These are phyloP conservation scores for Tapirus indicus DNA, from an alignment of 2,797 vertebrate genomes.

Conservation along the genomic window DNA sequence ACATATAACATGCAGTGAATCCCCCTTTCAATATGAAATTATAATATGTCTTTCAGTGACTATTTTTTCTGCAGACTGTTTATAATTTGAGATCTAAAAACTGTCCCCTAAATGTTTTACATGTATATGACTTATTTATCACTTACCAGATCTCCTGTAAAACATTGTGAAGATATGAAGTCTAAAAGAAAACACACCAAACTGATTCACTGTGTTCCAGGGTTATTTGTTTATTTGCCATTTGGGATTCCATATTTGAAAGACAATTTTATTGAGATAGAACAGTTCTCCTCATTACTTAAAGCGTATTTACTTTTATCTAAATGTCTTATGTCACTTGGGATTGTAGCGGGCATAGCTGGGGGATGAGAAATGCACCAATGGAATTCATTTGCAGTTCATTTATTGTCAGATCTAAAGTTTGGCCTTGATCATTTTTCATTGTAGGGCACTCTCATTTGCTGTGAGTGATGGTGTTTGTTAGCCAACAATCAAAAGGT, in stretches of 20 bases:
- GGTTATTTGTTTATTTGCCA: slow-evolving; percentile 31
- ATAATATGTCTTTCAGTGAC: not conserved
- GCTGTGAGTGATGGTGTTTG: slow-evolving; percentile 45
- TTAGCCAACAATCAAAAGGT: slow-evolving; percentile 56
- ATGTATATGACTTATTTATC: not conserved
- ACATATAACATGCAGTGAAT: not conserved
- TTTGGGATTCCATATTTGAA: slow-evolving; percentile 31
- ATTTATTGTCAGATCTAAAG: slow-evolving; percentile 16
- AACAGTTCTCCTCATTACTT: slow-evolving; percentile 7
- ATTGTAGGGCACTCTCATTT: slow-evolving; percentile 56
- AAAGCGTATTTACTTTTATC: not conserved
- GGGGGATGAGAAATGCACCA: not conserved
- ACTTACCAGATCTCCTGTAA: not conserved
- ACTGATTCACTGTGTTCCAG: not conserved
- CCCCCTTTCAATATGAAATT: not conserved
- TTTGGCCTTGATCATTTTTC: slow-evolving; percentile 58
- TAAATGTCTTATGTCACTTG: not conserved
- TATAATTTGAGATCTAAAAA: slow-evolving; percentile 51
- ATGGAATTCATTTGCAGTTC: slow-evolving; percentile 42
- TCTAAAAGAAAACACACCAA: not conserved
- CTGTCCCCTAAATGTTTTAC: not conserved
- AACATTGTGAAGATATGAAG: not conserved
- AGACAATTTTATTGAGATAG: not conserved
- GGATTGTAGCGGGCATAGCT: not conserved
- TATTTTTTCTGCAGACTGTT: not conserved